Conservation (phyloP, 2,797 vertebrate species). For the Crax fasciolata region DNA sequence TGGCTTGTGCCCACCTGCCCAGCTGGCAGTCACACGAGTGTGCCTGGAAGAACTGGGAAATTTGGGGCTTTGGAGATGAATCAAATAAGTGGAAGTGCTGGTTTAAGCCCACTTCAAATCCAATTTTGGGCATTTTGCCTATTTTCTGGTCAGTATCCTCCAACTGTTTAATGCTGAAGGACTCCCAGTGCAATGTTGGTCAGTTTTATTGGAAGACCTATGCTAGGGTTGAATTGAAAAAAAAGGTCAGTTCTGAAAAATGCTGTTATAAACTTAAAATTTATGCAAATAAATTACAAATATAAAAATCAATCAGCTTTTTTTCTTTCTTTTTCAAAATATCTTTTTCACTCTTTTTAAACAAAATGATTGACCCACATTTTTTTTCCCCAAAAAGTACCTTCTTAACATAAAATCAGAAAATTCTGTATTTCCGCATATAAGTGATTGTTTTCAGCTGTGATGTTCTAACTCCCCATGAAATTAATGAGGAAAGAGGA, state of each 20-base stretch:
- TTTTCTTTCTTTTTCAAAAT: not conserved
- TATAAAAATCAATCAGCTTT: not conserved
- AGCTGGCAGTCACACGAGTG: accelerated
- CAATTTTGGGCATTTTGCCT: not conserved
- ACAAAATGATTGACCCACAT: not conserved
- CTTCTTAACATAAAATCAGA: not conserved
- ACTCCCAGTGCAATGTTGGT: not conserved
- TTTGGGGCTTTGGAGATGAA: not conserved
- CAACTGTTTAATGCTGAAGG: not conserved
- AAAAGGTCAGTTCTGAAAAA: not conserved
- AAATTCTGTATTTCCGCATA: constrained; percentile 1
- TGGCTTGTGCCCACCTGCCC: not conserved
- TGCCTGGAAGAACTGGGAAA: not conserved
- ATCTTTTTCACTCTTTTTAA: not conserved
- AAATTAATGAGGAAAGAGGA: constrained; percentile 28
- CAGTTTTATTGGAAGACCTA: not conserved
- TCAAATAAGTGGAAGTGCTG: not conserved
- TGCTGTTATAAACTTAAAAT: not conserved
- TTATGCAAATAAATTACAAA: not conserved
- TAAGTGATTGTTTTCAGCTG: constrained; percentile 13
- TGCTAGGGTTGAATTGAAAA: not conserved
- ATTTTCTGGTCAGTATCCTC: not conserved
- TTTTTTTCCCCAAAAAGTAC: not conserved
- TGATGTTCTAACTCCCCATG: not conserved
- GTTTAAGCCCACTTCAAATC: not conserved